These are phyloP conservation scores for Drosophila hydei DNA, from an alignment of 1,140 invertebrate genomes.

Conservation along the genomic window DNA sequence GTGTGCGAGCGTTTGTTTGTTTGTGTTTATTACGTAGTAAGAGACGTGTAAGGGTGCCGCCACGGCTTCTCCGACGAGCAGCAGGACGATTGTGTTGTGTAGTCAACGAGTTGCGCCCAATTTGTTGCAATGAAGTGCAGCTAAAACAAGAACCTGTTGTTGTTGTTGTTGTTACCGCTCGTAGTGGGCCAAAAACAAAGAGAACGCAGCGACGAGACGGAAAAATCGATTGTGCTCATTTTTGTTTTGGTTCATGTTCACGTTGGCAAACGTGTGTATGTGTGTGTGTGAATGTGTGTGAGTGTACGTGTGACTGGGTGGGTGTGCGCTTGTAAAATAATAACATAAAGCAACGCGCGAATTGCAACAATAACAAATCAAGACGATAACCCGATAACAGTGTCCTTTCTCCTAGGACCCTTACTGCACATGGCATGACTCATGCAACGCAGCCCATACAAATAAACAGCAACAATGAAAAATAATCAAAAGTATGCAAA, in stretches of 20 bases:
- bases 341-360: conserved; percentile 16
- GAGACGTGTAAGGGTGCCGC: conserved; percentile 20
- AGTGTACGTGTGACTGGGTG: conserved; percentile 3
- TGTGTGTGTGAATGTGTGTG: conserved; percentile 10
- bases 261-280: conserved; percentile 10
- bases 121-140: conserved; percentile 39
- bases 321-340: conserved; percentile 7
- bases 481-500: conserved; percentile 82
- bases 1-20: conserved; percentile 25
- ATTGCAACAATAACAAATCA: conserved; percentile 39
- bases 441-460: conserved; percentile 39
- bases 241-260: conserved; percentile 70
- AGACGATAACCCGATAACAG: conserved; percentile 40
- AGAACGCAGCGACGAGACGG: conserved; percentile 40
- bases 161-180: conserved; percentile 48
- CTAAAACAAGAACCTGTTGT: conserved; percentile 59
- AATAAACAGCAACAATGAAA: conserved; percentile 75
- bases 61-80: conserved; percentile 19
- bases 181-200: conserved; percentile 42
- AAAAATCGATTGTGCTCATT: conserved; percentile 81
- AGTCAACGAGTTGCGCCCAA: conserved; percentile 39
- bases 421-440: conserved; percentile 45
- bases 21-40: conserved; percentile 39
- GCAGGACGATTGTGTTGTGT: conserved; percentile 28
- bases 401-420: conserved; percentile 23